Evolutionary conservation across 2,888 invertebrate genomes (phyloP), one percentile per base, ranked within the genome.

Genomic region (Pycnomerus fuliginosus): DNA sequence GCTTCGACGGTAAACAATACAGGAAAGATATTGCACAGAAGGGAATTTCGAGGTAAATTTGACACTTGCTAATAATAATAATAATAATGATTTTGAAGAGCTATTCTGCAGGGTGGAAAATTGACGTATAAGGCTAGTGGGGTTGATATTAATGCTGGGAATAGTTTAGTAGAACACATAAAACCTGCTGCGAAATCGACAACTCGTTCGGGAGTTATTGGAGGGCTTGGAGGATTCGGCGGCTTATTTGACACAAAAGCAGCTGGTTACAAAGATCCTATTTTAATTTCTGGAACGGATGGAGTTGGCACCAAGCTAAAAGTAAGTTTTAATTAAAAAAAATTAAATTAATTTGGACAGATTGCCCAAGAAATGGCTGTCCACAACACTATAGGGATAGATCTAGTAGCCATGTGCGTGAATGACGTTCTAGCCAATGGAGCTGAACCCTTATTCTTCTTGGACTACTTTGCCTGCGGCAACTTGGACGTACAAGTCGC

Each of bases 231-330:
- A 13, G 90, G 92, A 44, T 98, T 93, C 74, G 97, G 96, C 16
- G 97, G 94, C 0, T 76, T 96, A 8, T 95, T 97, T 74, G 94
- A 95, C 63, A 71, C 87, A 10, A 85, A 84, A 37, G 83, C 84
- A 3, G 86, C 86, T 55, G 82, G 78, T 32, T 79, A 69, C 53
- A 79, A 79, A 53, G 89, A 93, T 67, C 93, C 96, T 0, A 78
- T 96, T 12, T 74, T 99, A 1, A 92, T 97, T 10, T 91, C 95
- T 49, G 93, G 94, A 1, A 93, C 95, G 0, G 96, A 96, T 65
- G 98, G 98, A 0, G 96, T 99, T 25, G 97, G 98, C 1, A 94
- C 97, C 3, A 99, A 99, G 73, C 78, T 99, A 1, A 92, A 93
- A 78, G 90, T 92, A 53, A 50, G 29, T 38, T n/a, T n/a, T n/a